These are phyloP conservation scores for Tetramorium alpestre DNA, from an alignment of 1,140 invertebrate species.

Conservation along the genomic window DNA sequence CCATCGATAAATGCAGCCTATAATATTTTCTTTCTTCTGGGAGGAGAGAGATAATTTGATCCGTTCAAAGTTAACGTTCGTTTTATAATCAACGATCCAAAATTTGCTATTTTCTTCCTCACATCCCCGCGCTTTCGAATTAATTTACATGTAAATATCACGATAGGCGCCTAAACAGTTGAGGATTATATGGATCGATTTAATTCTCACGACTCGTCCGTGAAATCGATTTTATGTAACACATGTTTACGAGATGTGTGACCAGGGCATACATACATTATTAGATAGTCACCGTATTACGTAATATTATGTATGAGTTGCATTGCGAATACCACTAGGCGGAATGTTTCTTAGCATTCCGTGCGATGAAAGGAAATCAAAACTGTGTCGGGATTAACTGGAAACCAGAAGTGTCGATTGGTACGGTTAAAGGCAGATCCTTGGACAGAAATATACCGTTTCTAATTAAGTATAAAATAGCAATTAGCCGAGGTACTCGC, in stretches of 20 bases:
- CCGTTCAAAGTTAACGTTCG: background rate
- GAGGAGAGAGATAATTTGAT: background rate
- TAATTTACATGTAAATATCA: background rate
- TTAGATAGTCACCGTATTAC: background rate
- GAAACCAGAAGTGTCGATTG: background rate
- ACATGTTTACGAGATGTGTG: background rate
- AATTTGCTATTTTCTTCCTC: background rate
- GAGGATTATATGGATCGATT: background rate
- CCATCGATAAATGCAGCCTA: background rate
- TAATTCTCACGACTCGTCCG: constrained; percentile 3
- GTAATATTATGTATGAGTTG: constrained; percentile 18
- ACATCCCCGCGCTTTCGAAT: background rate
- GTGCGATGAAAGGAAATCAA: background rate
- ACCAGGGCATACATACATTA: background rate
- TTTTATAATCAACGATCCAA: background rate
- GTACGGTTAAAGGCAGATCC: background rate
- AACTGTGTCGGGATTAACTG: constrained; percentile 2
- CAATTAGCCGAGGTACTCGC: background rate
- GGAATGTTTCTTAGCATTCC: constrained; percentile 13
- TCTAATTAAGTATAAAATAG: background rate
- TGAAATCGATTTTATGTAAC: constrained; percentile 29
- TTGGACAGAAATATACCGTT: background rate
- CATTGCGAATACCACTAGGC: background rate
- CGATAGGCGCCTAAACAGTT: background rate
- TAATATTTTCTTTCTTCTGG: background rate